Evolutionary conservation across 2,797 vertebrate genomes (phyloP).

Genomic region (Myotis daubentonii): DNA sequence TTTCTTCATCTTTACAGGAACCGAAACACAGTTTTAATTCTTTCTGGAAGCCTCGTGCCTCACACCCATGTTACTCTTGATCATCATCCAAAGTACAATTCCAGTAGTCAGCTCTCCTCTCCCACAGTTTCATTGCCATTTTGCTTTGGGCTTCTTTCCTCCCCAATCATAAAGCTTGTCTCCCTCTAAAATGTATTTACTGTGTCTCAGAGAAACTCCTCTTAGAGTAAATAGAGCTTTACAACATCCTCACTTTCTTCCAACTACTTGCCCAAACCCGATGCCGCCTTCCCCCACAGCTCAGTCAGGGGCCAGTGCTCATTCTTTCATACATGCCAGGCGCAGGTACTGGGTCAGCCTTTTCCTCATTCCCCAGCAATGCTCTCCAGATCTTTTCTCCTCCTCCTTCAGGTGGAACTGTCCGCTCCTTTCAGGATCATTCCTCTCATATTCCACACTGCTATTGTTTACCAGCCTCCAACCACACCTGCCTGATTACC

Average conservation of each 20-base stretch:
- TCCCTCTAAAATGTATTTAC: not conserved
- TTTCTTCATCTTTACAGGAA: slow-evolving; percentile 35
- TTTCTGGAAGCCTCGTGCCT: slow-evolving; percentile 20
- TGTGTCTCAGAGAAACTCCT: not conserved
- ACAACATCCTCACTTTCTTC: not conserved
- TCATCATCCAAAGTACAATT: not conserved
- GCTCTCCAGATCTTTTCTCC: not conserved
- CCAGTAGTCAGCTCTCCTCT: not conserved
- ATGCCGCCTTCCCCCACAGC: not conserved
- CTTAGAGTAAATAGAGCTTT: slow-evolving; percentile 18
- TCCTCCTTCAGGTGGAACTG: not conserved
- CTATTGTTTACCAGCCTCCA: not conserved
- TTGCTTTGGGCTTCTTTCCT: not conserved
- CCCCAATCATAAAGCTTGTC: not conserved
- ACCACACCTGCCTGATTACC: not conserved
- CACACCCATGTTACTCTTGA: not conserved
- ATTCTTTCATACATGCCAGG: not conserved
- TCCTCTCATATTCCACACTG: not conserved
- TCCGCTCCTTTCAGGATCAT: not conserved
- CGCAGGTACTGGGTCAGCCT: not conserved
- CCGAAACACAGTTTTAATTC: not conserved
- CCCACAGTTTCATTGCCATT: not conserved
- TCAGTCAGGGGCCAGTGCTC: not conserved
- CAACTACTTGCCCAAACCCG: not conserved
- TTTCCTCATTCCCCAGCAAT: not conserved